Percentiles rank a stretch among this genome's conserved stretches.
Conservation (phyloP, 2,797 vertebrate genomes). For the Serranus cabrilla region DNA sequence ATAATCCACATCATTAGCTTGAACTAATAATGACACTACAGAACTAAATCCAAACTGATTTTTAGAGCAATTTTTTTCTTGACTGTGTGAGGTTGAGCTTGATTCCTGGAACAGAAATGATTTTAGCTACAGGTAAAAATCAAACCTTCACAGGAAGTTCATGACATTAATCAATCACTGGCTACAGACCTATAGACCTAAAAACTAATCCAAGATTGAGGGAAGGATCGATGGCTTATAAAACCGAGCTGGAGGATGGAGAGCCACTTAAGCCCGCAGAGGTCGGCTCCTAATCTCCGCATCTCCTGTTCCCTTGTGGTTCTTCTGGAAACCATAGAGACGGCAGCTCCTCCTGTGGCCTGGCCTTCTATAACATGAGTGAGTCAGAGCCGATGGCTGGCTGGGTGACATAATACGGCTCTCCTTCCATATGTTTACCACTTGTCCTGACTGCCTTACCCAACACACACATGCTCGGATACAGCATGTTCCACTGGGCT, state of each 20-base stretch:
- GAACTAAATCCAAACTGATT: no score
- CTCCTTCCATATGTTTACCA: slow-evolving; percentile 75
- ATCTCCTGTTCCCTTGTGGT: slow-evolving; percentile 70
- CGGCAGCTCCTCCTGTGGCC: slow-evolving; percentile 76
- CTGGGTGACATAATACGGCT: slow-evolving; percentile 74
- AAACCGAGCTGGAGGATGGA: slow-evolving; percentile 45
- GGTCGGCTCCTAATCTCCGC: slow-evolving; percentile 65
- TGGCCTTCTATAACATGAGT: slow-evolving; percentile 77
- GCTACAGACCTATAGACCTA: slow-evolving; percentile 17
- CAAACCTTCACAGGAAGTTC: slow-evolving; percentile 8
- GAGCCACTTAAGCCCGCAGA: slow-evolving; percentile 64
- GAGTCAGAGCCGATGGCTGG: slow-evolving; percentile 73
- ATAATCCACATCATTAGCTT: not conserved
- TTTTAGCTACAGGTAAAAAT: slow-evolving; percentile 17
- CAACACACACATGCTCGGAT: slow-evolving; percentile 29
- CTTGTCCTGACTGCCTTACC: slow-evolving; percentile 59
- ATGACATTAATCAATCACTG: slow-evolving; percentile 25
- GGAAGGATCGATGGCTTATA: slow-evolving; percentile 50
- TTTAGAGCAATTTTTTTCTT: no score
- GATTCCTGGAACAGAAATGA: slow-evolving; percentile 5
- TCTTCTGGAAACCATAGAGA: slow-evolving; percentile 80
- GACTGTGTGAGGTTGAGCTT: not conserved
- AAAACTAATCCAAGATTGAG: slow-evolving; percentile 32
- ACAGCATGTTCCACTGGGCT: slow-evolving; percentile 1
- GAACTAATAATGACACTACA: no score